phyloP scores from a whole-genome alignment of 2,888 invertebrate genomes.

The Sinohyriopsis cumingii region DNA sequence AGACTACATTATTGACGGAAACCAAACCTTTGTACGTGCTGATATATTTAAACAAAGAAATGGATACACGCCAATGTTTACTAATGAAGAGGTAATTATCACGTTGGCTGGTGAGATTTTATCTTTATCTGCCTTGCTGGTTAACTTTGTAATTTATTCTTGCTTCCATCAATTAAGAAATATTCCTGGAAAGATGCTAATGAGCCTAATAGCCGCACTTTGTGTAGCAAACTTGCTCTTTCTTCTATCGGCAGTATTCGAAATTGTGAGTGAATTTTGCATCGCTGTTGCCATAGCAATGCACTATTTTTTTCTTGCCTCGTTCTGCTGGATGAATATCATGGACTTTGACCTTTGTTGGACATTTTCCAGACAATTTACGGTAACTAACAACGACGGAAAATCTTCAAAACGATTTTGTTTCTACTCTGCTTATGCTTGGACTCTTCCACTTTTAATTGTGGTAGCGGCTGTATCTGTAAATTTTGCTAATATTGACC shows the following conservation, averaged over 20 bases:
- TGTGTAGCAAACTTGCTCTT: slow-evolving; percentile 74
- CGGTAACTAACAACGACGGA: slow-evolving; percentile 26
- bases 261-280: slow-evolving; percentile 16
- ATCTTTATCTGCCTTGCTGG: slow-evolving; percentile 73
- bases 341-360: slow-evolving; percentile 78
- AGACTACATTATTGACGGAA: slow-evolving; percentile 17
- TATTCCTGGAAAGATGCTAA: slow-evolving; percentile 75
- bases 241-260: slow-evolving; percentile 71
- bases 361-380: slow-evolving; percentile 65
- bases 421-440: slow-evolving; percentile 69
- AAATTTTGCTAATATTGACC: slow-evolving; percentile 71
- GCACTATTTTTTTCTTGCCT: slow-evolving; percentile 75
- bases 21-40: slow-evolving; percentile 32
- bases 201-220: slow-evolving; percentile 74
- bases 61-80: slow-evolving; percentile 18
- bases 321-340: slow-evolving; percentile 76
- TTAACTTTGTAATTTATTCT: slow-evolving; percentile 73
- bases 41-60: slow-evolving; percentile 8
- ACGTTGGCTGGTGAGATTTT: slow-evolving; percentile 79
- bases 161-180: slow-evolving; percentile 74
- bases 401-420: slow-evolving; percentile 40
- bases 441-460: slow-evolving; percentile 69
- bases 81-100: slow-evolving; percentile 57
- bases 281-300: slow-evolving; percentile 70
- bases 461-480: slow-evolving; percentile 61